These are phyloP conservation scores for Actinia equina DNA, from an alignment of 64 coral and sea anemone genomes.

Conservation along the genomic window DNA sequence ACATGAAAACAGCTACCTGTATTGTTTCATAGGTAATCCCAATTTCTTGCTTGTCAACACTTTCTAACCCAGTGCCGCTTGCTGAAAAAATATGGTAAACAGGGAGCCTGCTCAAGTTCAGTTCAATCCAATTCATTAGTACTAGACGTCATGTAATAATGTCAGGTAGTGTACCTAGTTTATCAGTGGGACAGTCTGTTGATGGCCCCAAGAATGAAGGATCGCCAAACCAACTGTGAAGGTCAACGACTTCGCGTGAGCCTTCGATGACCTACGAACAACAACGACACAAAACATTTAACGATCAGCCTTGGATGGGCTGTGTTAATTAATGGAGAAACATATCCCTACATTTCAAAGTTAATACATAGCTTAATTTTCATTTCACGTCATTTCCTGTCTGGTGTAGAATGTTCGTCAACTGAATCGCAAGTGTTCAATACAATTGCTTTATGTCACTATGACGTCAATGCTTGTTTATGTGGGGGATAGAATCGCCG, in stretches of 20 bases:
- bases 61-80: conserved; percentile 71
- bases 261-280: conserved; percentile 84
- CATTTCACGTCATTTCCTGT: too few species aligned
- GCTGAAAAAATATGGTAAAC: conserved; percentile 29
- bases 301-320: not conserved
- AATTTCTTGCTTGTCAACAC: conserved; percentile 70
- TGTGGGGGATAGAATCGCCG: too few species aligned
- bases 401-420: too few species aligned
- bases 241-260: conserved; percentile 83
- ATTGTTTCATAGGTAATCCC: conserved; percentile 96
- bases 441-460: too few species aligned
- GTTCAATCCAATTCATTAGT: not conserved
- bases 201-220: conserved; percentile 38
- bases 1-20: conserved; percentile 51
- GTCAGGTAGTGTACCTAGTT: conserved; percentile 60
- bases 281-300: not conserved
- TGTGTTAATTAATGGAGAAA: too few species aligned
- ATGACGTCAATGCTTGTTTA: too few species aligned
- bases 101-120: not conserved
- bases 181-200: conserved; percentile 65
- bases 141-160: not conserved
- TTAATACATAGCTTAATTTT: too few species aligned
- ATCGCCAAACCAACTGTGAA: conserved; percentile 83
- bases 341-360: too few species aligned
- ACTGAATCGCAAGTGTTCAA: too few species aligned